phyloP scores from a whole-genome alignment of 1,140 invertebrate species.

The Bilobella aurantiaca region DNA sequence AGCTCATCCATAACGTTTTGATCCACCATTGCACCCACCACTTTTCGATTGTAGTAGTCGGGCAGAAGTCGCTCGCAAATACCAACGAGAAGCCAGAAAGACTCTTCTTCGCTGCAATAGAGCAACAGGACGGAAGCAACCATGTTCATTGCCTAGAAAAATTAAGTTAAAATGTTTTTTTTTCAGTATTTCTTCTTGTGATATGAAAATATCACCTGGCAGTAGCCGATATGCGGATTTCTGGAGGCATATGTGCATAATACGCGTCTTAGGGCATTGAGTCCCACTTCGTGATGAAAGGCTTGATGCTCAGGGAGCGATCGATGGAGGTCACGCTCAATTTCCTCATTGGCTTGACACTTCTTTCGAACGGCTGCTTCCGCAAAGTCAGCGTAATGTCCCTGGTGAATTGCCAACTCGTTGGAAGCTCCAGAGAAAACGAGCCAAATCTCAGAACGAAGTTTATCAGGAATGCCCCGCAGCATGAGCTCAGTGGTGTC shows the following conservation, averaged over 20 bases:
- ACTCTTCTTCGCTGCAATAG: slow-evolving; percentile 92
- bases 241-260: slow-evolving; percentile 89
- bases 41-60: slow-evolving; percentile 94
- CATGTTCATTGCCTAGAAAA: slow-evolving; percentile 94
- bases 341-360: slow-evolving; percentile 86
- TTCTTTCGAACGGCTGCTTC: slow-evolving; percentile 61
- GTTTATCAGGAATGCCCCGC: slow-evolving; percentile 76
- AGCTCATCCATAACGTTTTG: slow-evolving; percentile 87
- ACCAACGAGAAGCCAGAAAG: slow-evolving; percentile 92
- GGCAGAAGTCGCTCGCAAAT: slow-evolving; percentile 91
- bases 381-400: slow-evolving; percentile 74
- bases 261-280: slow-evolving; percentile 79
- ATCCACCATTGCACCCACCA: slow-evolving; percentile 85
- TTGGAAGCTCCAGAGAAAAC: slow-evolving; percentile 81
- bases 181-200: not conserved
- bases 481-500: slow-evolving; percentile 79
- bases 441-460: slow-evolving; percentile 89
- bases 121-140: slow-evolving; percentile 90
- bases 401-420: slow-evolving; percentile 70
- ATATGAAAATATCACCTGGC: slow-evolving; percentile 27
- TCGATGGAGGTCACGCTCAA: slow-evolving; percentile 90
- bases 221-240: slow-evolving; percentile 84
- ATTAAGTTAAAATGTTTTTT: slow-evolving; percentile 13
- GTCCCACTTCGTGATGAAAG: slow-evolving; percentile 80
- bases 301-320: slow-evolving; percentile 83